Percentiles rank a stretch among this genome's conserved stretches.
phyloP scores from a whole-genome alignment of 2,113 vertebrate genomes.

The Gymnogyps californianus region DNA sequence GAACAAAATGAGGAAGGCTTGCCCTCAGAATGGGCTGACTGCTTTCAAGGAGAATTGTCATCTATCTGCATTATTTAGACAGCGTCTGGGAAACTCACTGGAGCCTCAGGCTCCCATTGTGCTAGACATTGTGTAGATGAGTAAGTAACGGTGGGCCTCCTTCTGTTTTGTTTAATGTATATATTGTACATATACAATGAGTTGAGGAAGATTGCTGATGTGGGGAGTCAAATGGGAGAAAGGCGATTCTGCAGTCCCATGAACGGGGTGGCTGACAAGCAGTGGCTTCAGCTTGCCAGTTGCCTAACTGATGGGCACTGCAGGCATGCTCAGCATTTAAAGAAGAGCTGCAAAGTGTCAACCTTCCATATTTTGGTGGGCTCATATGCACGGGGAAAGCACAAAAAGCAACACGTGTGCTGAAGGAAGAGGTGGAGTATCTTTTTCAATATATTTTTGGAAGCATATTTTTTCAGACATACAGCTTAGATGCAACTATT shows the following conservation, averaged over 20 bases:
- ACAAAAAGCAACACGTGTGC: background rate
- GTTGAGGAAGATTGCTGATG: background rate
- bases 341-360: background rate
- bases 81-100: background rate
- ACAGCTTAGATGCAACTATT: background rate
- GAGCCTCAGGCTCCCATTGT: background rate
- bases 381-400: background rate
- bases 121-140: background rate
- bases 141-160: slow-evolving; percentile 33
- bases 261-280: background rate
- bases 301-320: background rate
- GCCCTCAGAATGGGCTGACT: background rate
- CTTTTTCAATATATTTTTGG: background rate
- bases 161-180: slow-evolving; percentile 20
- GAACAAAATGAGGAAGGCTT: background rate
- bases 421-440: background rate
- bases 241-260: background rate
- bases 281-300: background rate
- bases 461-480: background rate
- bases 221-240: background rate
- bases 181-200: background rate
- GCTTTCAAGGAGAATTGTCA: slow-evolving; percentile 18
- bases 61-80: slow-evolving; percentile 43
- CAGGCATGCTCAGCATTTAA: background rate
- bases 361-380: background rate